Percentiles rank a stretch among this genome's conserved stretches.
Evolutionary conservation across 2,113 vertebrate genomes (phyloP).

Genomic region (Neogale vison): DNA sequence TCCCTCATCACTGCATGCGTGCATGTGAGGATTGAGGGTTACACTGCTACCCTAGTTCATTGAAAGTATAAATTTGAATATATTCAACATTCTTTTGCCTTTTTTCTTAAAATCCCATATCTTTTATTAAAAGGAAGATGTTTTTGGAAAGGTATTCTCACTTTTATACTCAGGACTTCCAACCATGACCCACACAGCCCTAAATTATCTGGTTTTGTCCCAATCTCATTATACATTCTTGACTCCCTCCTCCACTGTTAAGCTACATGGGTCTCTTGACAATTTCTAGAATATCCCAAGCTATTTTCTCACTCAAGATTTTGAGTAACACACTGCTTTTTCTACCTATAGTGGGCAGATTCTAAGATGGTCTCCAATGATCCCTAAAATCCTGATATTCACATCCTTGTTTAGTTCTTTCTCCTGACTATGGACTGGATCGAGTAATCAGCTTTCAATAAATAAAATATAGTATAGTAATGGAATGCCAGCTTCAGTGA

Average conservation of each 20-base stretch:
- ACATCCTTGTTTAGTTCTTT: neutral
- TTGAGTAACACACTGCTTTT: neutral
- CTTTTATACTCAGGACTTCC: neutral
- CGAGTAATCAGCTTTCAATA: neutral
- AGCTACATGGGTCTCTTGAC: neutral
- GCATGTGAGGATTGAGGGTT: conserved; percentile 58
- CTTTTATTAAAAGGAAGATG: neutral
- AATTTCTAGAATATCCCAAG: neutral
- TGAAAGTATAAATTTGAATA: conserved; percentile 35
- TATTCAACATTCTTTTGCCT: conserved; percentile 43
- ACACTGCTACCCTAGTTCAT: conserved; percentile 34
- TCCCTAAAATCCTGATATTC: neutral
- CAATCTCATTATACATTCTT: neutral
- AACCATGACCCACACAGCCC: neutral
- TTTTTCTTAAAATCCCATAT: neutral
- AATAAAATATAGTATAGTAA: neutral
- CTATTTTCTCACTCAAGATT: neutral
- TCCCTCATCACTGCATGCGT: conserved; percentile 56
- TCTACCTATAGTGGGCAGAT: neutral
- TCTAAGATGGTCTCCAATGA: no score
- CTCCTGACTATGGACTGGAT: neutral
- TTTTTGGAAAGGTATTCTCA: neutral
- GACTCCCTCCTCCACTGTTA: neutral
- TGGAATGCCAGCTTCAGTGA: neutral
- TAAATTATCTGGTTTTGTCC: neutral